Evolutionary conservation across 2,113 vertebrate species (phyloP).

Genomic region (Oncorhynchus tshawytscha): DNA sequence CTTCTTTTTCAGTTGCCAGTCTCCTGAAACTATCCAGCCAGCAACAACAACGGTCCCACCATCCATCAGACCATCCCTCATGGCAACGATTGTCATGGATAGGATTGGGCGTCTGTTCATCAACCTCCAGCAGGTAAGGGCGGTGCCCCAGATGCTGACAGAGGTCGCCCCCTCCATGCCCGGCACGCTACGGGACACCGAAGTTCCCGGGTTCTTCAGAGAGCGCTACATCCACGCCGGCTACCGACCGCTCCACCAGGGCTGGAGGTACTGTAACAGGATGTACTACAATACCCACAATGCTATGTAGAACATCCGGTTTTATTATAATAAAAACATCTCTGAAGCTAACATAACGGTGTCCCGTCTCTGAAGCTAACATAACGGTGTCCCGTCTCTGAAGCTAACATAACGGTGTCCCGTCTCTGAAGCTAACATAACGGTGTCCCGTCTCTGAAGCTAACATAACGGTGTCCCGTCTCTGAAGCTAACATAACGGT

Average conservation of each 20-base stretch:
- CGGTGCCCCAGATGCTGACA: slow-evolving; percentile 64
- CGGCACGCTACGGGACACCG: slow-evolving; percentile 71
- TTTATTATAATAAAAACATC: no score
- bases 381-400: no score
- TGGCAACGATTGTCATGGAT: slow-evolving; percentile 76
- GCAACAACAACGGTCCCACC: not conserved
- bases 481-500: no score
- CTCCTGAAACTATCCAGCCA: not conserved
- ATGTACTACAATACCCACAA: no score
- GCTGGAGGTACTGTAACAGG: slow-evolving; percentile 71
- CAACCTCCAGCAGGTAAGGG: slow-evolving; percentile 66
- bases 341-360: no score
- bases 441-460: no score
- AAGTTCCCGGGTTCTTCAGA: slow-evolving; percentile 84
- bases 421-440: no score
- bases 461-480: no score
- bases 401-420: no score
- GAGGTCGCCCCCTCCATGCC: slow-evolving; percentile 61
- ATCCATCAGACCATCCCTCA: slow-evolving; percentile 31
- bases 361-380: no score
- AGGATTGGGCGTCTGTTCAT: slow-evolving; percentile 77
- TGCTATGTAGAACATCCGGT: no score
- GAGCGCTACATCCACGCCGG: slow-evolving; percentile 80
- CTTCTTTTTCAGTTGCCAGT: not conserved
- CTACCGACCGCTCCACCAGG: slow-evolving; percentile 80